Conservation (phyloP, 2,888 invertebrate genomes). For the Trichopria drosophilae region DNA sequence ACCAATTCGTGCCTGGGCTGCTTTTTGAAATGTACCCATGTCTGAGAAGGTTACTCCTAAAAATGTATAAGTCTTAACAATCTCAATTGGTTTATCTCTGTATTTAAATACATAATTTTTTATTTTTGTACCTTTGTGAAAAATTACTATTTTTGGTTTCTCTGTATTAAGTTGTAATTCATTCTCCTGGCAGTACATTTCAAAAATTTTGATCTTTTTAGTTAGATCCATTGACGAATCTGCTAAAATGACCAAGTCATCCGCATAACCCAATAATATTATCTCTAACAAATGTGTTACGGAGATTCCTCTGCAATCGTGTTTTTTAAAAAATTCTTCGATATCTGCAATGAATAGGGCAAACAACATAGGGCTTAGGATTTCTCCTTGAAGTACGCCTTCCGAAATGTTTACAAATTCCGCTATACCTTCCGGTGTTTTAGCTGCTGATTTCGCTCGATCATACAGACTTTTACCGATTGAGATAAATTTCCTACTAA, state of each 20-base stretch:
- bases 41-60: not conserved
- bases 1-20: too few relatives aligned
- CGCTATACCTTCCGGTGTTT: not conserved
- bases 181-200: not conserved
- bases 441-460: not conserved
- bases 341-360: slow-evolving; percentile 1
- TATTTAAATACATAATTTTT: not conserved
- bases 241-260: slow-evolving; percentile 7
- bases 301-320: not conserved
- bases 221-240: not conserved
- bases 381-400: slow-evolving; percentile 2
- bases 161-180: not conserved
- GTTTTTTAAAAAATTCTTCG: not conserved
- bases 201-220: not conserved
- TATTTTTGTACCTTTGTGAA: not conserved
- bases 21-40: not conserved
- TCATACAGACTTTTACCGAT: not conserved
- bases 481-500: not conserved
- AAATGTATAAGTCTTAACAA: not conserved
- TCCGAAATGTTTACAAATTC: too few relatives aligned
- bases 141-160: slow-evolving; percentile 4
- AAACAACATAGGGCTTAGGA: not conserved
- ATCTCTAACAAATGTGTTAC: not conserved
- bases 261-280: not conserved
- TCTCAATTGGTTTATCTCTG: not conserved